These are phyloP conservation scores for Styela clava DNA, from an alignment of 23 tunicate species.

Conservation along the genomic window DNA sequence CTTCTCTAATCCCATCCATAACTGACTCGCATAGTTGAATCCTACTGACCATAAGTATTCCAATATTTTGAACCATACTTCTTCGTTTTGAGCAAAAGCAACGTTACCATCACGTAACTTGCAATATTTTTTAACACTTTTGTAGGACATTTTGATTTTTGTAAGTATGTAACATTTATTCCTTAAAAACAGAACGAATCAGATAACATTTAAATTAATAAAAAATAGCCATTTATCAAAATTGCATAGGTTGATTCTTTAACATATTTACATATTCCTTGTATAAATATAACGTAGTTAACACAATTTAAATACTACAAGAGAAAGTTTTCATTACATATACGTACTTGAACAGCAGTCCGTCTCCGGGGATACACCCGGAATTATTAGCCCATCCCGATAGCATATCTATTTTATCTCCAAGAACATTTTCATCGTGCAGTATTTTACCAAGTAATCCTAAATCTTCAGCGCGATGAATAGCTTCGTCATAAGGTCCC, in stretches of 20 bases:
- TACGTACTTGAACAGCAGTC: background rate
- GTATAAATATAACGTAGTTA: no score
- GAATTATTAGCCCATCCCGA: background rate
- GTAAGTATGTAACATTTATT: background rate
- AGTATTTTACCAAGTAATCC: background rate
- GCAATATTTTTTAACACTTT: background rate
- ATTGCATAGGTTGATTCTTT: no score
- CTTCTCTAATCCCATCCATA: slow-evolving; percentile 7
- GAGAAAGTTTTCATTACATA: no score
- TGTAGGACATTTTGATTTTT: background rate
- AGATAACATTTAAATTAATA: background rate
- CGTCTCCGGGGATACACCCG: background rate
- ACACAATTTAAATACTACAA: no score
- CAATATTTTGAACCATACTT: background rate
- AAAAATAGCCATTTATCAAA: background rate
- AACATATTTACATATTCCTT: no score
- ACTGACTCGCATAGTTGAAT: background rate
- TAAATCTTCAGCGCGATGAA: background rate
- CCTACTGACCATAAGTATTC: background rate
- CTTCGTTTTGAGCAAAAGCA: background rate
- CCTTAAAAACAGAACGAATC: background rate
- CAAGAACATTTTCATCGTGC: background rate
- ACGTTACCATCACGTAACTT: background rate
- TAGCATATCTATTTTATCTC: background rate
- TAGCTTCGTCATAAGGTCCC: slow-evolving; percentile 1